A percentile compares a stretch with the other conserved stretches of the same genome.
phyloP scores from a whole-genome alignment of 92 coral and sea anemone genomes.

The Phenganax stokvisi region DNA sequence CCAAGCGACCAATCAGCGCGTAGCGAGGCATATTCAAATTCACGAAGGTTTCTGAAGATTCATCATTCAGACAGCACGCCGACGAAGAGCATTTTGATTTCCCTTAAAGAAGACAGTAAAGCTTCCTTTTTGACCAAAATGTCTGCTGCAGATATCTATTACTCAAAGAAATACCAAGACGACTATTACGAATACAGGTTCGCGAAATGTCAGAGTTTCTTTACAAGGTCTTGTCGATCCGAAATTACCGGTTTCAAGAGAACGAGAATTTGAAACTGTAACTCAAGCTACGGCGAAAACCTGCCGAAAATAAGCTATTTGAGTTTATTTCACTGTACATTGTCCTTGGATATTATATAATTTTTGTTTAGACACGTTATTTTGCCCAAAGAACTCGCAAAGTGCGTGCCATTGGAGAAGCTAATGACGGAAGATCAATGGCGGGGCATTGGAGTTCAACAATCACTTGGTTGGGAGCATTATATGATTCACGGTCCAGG shows the following conservation, averaged over 20 bases:
- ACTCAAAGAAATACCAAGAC: conserved; percentile 83
- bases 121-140: conserved; percentile 22
- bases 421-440: conserved; percentile 83
- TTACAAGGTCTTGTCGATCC: neutral
- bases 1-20: conserved; percentile 17
- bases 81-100: conserved; percentile 11
- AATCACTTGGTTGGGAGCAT: conserved; percentile 89
- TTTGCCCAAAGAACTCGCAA: conserved; percentile 74
- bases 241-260: conserved; percentile 3
- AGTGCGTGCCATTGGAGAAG: conserved; percentile 61
- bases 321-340: neutral
- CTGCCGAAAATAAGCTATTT: neutral
- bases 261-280: neutral
- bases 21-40: conserved; percentile 24
- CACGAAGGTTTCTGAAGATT: neutral
- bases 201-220: neutral
- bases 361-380: conserved; percentile 64
- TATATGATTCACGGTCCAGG: conserved; percentile 85
- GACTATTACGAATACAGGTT: conserved; percentile 76
- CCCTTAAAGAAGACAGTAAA: neutral
- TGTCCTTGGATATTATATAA: conserved; percentile 8
- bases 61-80: conserved; percentile 38
- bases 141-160: conserved; percentile 73
- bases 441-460: conserved; percentile 85
- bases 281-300: neutral